Evolutionary conservation across 2,888 invertebrate species (phyloP).

Genomic region (Hypsopygia costalis): DNA sequence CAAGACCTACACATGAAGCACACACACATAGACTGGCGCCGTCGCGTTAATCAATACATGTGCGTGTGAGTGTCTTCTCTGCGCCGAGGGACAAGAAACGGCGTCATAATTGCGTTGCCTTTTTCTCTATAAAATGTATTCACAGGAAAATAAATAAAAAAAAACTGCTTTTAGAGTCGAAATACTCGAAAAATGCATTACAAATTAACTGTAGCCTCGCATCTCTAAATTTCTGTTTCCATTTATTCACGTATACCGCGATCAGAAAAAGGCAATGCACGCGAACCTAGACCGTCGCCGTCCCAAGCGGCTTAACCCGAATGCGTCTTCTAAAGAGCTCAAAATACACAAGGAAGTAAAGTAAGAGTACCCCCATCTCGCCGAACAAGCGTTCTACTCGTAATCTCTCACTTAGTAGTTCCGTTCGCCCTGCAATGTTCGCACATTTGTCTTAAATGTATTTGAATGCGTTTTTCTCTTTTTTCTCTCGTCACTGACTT

Average conservation of each 20-base stretch:
- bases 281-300: constrained; percentile 51
- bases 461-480: constrained; percentile 82
- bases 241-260: constrained; percentile 35
- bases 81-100: constrained; percentile 44
- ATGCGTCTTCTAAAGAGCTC: constrained; percentile 70
- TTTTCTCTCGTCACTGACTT: constrained; percentile 84
- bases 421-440: constrained; percentile 81
- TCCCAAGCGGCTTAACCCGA: constrained; percentile 69
- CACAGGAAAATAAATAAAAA: constrained; percentile 10
- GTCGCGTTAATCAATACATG: constrained; percentile 83
- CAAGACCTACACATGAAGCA: constrained; percentile 56
- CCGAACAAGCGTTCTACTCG: constrained; percentile 79
- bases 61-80: constrained; percentile 82
- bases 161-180: constrained; percentile 16
- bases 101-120: constrained; percentile 39
- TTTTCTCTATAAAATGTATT: constrained; percentile 36
- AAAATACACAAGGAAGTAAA: constrained; percentile 72
- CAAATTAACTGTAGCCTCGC: constrained; percentile 28
- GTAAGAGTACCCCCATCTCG: constrained; percentile 65
- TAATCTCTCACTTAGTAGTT: constrained; percentile 80
- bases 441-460: constrained; percentile 81
- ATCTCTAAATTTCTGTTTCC: constrained; percentile 43
- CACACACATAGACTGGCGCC: constrained; percentile 72
- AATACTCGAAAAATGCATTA: constrained; percentile 18
- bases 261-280: constrained; percentile 71